A percentile compares a stretch with the other conserved stretches of the same genome.
Evolutionary conservation across 2,888 invertebrate genomes (phyloP).

Genomic region (Apamea anceps): DNA sequence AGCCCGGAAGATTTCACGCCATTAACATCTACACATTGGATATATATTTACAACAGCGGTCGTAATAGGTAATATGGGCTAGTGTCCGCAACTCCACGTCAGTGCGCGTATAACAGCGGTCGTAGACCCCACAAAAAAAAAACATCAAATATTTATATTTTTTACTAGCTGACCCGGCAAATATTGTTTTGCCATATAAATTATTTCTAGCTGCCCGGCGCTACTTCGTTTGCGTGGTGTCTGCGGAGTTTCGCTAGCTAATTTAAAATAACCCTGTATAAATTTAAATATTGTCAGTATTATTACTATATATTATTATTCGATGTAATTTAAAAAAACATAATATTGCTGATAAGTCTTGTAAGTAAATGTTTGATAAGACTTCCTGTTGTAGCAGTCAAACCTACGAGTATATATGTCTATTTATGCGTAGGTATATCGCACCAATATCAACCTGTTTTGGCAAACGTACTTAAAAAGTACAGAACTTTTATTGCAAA

Average conservation of each 20-base stretch:
- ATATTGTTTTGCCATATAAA: no score
- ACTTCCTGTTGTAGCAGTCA: not conserved
- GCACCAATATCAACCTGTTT: not conserved
- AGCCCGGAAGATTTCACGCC: no score
- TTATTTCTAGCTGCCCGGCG: no score
- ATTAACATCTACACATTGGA: no score
- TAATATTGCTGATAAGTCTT: not conserved
- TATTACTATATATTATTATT: not conserved
- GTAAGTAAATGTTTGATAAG: constrained; percentile 1
- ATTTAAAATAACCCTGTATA: not conserved
- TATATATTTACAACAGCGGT: no score
- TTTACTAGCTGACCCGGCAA: no score
- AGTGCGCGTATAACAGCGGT: no score
- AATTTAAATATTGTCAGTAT: not conserved
- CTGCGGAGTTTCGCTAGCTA: not conserved
- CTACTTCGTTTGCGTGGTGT: no score
- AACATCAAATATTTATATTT: no score
- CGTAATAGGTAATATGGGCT: no score
- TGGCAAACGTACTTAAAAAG: constrained; percentile 22
- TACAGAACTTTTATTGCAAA: constrained; percentile 1
- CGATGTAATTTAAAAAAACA: not conserved
- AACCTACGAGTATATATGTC: not conserved
- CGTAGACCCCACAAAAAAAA: no score
- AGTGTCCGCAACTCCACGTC: no score
- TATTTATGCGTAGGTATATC: not conserved